Percentiles rank a stretch among this genome's conserved stretches.
Conservation (phyloP, 2,888 invertebrate species). For the Yponomeuta plumbellus region DNA sequence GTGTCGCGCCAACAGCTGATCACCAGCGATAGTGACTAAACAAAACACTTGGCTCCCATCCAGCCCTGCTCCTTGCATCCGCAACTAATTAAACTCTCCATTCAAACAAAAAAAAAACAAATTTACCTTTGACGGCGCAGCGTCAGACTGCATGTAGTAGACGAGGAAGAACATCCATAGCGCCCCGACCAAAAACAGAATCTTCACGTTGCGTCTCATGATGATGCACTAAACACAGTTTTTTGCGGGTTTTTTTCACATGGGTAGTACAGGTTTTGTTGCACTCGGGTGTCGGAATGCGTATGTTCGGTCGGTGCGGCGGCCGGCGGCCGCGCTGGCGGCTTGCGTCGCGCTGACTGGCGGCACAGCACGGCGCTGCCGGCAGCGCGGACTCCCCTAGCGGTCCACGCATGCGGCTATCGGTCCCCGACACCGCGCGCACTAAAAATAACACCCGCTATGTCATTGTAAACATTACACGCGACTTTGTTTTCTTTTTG, state of each 20-base stretch:
- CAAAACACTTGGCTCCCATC: slow-evolving; percentile 8
- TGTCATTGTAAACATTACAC: background rate
- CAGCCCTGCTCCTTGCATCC: background rate
- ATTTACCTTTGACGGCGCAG: slow-evolving; percentile 54
- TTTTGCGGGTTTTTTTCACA: background rate
- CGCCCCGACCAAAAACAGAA: slow-evolving; percentile 57
- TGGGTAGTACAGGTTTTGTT: slow-evolving; percentile 1
- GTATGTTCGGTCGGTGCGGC: slow-evolving; percentile 31
- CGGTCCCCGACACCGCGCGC: slow-evolving; percentile 2
- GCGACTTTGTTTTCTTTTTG: background rate
- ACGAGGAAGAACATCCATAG: slow-evolving; percentile 67
- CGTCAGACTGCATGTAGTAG: slow-evolving; percentile 67
- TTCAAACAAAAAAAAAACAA: slow-evolving; percentile 19
- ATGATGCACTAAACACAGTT: slow-evolving; percentile 24
- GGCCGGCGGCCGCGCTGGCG: slow-evolving; percentile 66
- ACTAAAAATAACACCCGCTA: slow-evolving; percentile 5
- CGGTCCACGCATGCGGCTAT: slow-evolving; percentile 8
- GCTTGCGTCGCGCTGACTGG: slow-evolving; percentile 34
- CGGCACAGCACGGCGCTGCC: background rate
- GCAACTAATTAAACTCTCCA: slow-evolving; percentile 8
- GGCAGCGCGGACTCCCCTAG: background rate
- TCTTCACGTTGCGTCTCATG: slow-evolving; percentile 69
- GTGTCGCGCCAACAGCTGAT: slow-evolving; percentile 42
- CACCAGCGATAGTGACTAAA: slow-evolving; percentile 8
- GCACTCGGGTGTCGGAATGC: slow-evolving; percentile 19